Percentiles rank a stretch among this genome's conserved stretches.
phyloP scores from a whole-genome alignment of 1,140 invertebrate species.

The Acromyrmex echinatior region DNA sequence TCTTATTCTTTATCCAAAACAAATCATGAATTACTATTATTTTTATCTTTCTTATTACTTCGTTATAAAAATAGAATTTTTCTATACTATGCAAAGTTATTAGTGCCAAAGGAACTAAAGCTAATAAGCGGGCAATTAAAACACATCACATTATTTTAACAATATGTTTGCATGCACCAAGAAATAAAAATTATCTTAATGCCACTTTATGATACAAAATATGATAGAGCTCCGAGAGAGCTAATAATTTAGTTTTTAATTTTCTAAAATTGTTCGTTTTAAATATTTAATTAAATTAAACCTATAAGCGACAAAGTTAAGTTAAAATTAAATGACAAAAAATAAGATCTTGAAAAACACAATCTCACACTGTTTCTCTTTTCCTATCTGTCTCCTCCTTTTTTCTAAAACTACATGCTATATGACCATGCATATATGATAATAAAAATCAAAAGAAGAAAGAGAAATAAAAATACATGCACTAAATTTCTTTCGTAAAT shows the following conservation, averaged over 20 bases:
- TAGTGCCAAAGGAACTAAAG: background rate
- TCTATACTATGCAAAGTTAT: background rate
- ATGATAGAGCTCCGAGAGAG: background rate
- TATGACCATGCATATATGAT: background rate
- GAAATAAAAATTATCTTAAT: conserved; percentile 6
- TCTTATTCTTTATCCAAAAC: background rate
- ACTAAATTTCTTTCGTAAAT: conserved; percentile 27
- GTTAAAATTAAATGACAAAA: background rate
- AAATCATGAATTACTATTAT: background rate
- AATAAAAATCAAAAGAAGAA: background rate
- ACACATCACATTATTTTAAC: background rate
- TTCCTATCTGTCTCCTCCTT: background rate
- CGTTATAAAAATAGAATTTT: background rate
- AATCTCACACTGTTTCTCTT: too few relatives aligned
- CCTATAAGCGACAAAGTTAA: background rate
- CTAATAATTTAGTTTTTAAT: background rate
- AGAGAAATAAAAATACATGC: conserved; percentile 15
- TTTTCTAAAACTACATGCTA: background rate
- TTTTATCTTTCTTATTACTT: background rate
- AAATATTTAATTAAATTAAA: background rate
- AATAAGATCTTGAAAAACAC: background rate
- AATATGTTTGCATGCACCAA: background rate
- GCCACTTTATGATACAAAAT: background rate
- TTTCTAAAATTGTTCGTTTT: background rate
- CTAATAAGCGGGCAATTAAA: background rate